Evolutionary conservation across 2,888 invertebrate species (phyloP).

Genomic region (Monopis laevigella): DNA sequence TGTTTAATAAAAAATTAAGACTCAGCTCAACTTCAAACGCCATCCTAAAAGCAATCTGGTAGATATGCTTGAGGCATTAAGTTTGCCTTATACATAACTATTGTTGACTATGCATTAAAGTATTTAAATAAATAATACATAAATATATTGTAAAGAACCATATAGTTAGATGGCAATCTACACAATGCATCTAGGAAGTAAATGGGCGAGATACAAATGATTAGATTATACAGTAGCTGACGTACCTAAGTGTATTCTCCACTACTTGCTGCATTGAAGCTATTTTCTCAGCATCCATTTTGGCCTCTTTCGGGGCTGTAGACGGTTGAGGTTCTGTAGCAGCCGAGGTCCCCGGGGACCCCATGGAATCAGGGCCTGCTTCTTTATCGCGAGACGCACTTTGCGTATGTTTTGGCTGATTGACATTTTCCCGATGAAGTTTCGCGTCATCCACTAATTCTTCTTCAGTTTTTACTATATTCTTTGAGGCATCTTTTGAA

Average conservation of each 20-base stretch:
- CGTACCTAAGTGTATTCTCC: constrained; percentile 71
- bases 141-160: too few relatives aligned
- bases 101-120: too few relatives aligned
- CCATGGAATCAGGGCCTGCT: constrained; percentile 47
- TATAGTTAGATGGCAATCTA: not conserved
- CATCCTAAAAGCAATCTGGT: too few relatives aligned
- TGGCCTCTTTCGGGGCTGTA: constrained; percentile 35
- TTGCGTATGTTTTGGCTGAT: constrained; percentile 68
- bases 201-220: constrained; percentile 5
- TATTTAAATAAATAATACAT: too few relatives aligned
- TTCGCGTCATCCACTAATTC: constrained; percentile 65
- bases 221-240: constrained; percentile 1
- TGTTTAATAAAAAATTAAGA: too few relatives aligned
- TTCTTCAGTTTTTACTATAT: constrained; percentile 57
- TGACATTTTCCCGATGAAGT: constrained; percentile 67
- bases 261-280: constrained; percentile 70
- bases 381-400: constrained; percentile 66
- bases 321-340: constrained; percentile 33
- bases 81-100: too few relatives aligned
- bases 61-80: too few relatives aligned
- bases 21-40: too few relatives aligned
- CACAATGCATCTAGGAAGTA: constrained; percentile 5
- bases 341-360: constrained; percentile 49
- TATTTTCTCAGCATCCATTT: constrained; percentile 58
- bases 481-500: constrained; percentile 53